Conservation (phyloP, 2,797 vertebrate genomes). For the Siniperca obscura region DNA sequence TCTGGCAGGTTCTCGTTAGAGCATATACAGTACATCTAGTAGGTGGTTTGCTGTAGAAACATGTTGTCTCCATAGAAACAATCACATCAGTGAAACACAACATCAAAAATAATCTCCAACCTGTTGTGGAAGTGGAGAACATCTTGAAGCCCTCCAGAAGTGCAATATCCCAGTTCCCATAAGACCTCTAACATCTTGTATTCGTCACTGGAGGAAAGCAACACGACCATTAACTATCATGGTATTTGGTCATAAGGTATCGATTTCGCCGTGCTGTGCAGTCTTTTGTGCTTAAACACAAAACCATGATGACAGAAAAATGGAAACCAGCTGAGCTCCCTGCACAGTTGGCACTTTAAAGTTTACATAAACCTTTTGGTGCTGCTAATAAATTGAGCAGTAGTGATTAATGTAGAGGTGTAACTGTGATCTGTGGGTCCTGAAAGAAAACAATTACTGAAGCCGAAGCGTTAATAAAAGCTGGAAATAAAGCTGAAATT, state of each 20-base stretch:
- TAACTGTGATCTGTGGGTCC: conserved; percentile 33
- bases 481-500: conserved; percentile 27
- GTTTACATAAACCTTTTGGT: conserved; percentile 56
- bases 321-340: conserved; percentile 77
- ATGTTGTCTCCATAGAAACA: conserved; percentile 40
- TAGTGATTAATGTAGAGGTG: conserved; percentile 31
- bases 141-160: conserved; percentile 42
- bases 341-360: conserved; percentile 63
- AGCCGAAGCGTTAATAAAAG: conserved; percentile 22
- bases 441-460: conserved; percentile 48
- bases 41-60: conserved; percentile 1
- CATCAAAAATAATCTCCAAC: conserved; percentile 28
- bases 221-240: conserved; percentile 50
- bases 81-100: conserved; percentile 27
- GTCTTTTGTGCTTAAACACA: conserved; percentile 58
- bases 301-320: conserved; percentile 74
- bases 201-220: conserved; percentile 38
- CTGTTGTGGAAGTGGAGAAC: conserved; percentile 12
- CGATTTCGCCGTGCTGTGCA: conserved; percentile 55
- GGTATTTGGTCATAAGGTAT: conserved; percentile 67
- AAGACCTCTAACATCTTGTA: conserved; percentile 40
- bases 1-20: conserved; percentile 1
- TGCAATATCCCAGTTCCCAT: conserved; percentile 28
- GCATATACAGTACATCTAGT: not conserved
- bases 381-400: conserved; percentile 46